Percentiles rank a stretch among this genome's conserved stretches.
These are phyloP conservation scores for Antheraea yamamai DNA, from an alignment of 2,888 invertebrate genomes.

Conservation along the genomic window DNA sequence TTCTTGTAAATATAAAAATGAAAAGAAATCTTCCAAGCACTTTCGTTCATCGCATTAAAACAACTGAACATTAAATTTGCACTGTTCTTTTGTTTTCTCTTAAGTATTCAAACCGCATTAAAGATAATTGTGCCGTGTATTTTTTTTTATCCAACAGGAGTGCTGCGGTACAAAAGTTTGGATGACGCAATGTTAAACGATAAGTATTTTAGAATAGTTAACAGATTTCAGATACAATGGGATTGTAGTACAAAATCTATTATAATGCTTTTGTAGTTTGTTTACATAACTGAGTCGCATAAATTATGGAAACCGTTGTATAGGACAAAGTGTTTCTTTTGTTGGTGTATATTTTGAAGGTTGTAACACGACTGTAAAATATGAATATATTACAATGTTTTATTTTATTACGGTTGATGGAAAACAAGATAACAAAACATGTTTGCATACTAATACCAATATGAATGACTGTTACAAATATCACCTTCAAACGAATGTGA, in stretches of 20 bases:
- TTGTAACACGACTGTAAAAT: neutral
- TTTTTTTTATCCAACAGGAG: too few species aligned
- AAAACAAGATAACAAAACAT: neutral
- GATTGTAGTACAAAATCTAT: neutral
- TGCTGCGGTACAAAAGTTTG: too few species aligned
- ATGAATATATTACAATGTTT: neutral
- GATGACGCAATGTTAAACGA: neutral
- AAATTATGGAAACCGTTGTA: neutral
- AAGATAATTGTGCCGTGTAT: too few species aligned
- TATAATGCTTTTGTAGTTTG: neutral
- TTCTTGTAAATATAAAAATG: too few species aligned
- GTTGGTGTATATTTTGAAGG: constrained; percentile 1
- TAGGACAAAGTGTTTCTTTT: constrained; percentile 1
- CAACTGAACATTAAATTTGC: too few species aligned
- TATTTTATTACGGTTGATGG: neutral
- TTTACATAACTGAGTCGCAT: neutral
- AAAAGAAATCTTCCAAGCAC: too few species aligned
- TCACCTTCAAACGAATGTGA: neutral
- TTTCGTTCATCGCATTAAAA: too few species aligned
- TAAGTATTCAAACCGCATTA: too few species aligned
- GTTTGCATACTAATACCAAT: neutral
- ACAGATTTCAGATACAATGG: neutral
- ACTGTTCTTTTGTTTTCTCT: too few species aligned
- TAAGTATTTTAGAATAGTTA: neutral
- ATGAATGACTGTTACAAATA: neutral